Evolutionary conservation across 2,888 invertebrate genomes (phyloP).

Genomic region (Drosophila maculinotata): DNA sequence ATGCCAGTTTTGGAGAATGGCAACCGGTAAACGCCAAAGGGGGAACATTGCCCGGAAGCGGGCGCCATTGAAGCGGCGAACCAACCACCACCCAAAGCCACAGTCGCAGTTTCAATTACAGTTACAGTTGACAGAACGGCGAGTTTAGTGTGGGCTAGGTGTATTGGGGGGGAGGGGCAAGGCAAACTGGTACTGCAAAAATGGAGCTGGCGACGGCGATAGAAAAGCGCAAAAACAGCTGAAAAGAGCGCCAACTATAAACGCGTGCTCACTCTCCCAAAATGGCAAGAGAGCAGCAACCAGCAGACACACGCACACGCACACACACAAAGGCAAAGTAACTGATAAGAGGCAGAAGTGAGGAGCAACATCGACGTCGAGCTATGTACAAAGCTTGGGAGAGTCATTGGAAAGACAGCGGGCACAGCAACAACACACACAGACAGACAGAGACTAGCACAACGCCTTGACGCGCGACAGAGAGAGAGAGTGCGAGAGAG

Average conservation of each 20-base stretch:
- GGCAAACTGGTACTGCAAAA: constrained; percentile 32
- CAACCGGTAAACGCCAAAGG: constrained; percentile 26
- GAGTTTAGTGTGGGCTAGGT: neutral
- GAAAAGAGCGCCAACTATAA: constrained; percentile 62
- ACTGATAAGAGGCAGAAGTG: constrained; percentile 66
- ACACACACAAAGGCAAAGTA: constrained; percentile 35
- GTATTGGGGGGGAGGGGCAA: constrained; percentile 2
- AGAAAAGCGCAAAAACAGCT: constrained; percentile 62
- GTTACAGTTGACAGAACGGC: constrained; percentile 51
- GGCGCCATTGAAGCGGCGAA: constrained; percentile 62
- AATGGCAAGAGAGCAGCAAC: constrained; percentile 29
- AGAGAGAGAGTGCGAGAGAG: constrained; percentile 39
- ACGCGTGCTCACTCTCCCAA: constrained; percentile 47
- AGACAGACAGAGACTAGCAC: constrained; percentile 25
- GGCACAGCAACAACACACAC: constrained; percentile 36
- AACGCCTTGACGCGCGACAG: constrained; percentile 38
- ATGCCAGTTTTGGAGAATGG: constrained; percentile 26
- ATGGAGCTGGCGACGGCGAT: constrained; percentile 59
- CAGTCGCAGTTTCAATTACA: constrained; percentile 75
- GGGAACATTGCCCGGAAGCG: constrained; percentile 33
- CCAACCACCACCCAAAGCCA: constrained; percentile 46
- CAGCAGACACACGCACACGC: constrained; percentile 25
- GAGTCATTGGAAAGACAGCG: constrained; percentile 61
- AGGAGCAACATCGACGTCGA: constrained; percentile 31
- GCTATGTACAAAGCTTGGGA: constrained; percentile 62